phyloP scores from a whole-genome alignment of 2,888 invertebrate species.

The Hylaea fasciaria region DNA sequence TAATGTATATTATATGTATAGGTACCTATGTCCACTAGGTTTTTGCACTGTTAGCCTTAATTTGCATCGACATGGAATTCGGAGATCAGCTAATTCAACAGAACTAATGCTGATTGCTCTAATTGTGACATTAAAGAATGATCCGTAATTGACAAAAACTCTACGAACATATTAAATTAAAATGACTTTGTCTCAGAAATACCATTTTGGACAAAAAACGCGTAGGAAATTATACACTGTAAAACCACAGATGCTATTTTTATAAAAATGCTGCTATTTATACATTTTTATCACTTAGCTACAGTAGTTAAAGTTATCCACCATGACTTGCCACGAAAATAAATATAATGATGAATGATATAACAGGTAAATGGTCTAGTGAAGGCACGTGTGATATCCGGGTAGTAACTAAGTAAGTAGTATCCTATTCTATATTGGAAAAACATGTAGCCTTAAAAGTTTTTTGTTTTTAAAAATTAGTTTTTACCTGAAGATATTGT shows the following conservation, averaged over 20 bases:
- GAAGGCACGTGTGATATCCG: too few relatives aligned
- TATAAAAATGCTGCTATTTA: too few relatives aligned
- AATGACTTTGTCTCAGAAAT: too few relatives aligned
- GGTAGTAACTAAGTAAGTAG: too few relatives aligned
- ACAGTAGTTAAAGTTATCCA: not conserved
- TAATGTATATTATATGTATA: too few relatives aligned
- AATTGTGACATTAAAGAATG: conserved; percentile 8
- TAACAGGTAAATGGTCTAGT: not conserved
- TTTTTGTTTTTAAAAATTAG: too few relatives aligned
- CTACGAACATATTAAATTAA: not conserved
- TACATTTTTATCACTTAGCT: too few relatives aligned
- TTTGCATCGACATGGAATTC: conserved; percentile 14
- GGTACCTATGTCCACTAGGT: not conserved
- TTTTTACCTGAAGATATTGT: too few relatives aligned
- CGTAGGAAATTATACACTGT: not conserved
- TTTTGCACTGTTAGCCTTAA: conserved; percentile 13
- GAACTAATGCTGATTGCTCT: not conserved
- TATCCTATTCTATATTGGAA: too few relatives aligned
- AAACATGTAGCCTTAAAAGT: too few relatives aligned
- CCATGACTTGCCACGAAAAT: not conserved
- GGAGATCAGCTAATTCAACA: conserved; percentile 9
- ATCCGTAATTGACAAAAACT: conserved; percentile 12
- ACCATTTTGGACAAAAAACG: too few relatives aligned
- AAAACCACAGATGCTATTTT: not conserved
- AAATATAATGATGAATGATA: not conserved